These are phyloP conservation scores for Delphinus delphis DNA, from an alignment of 2,113 vertebrate genomes.

Conservation along the genomic window DNA sequence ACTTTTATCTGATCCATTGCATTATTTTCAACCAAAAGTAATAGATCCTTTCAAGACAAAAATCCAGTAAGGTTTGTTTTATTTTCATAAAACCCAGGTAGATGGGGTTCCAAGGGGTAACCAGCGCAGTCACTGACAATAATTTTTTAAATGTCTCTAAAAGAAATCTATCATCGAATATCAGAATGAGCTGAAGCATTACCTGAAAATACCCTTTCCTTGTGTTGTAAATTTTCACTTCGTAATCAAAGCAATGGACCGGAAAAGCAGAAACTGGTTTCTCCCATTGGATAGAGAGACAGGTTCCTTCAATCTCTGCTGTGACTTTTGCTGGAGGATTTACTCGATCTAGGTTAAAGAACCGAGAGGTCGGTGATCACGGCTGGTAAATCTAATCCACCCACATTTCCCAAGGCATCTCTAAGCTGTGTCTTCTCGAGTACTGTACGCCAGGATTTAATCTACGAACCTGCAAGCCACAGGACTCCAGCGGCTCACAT, in stretches of 20 bases:
- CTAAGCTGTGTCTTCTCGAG: background rate
- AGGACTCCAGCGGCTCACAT: background rate
- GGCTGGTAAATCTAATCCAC: background rate
- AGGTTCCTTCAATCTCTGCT: slow-evolving; percentile 53
- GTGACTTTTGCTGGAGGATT: slow-evolving; percentile 81
- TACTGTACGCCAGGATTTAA: background rate
- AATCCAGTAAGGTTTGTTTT: background rate
- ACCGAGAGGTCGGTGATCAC: background rate
- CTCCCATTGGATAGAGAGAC: slow-evolving; percentile 77
- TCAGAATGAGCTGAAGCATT: slow-evolving; percentile 40
- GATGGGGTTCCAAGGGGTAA: background rate
- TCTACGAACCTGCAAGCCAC: background rate
- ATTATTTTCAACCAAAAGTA: background rate
- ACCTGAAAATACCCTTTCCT: slow-evolving; percentile 79
- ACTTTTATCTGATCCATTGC: background rate
- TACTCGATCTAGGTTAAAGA: slow-evolving; percentile 75
- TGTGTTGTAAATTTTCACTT: slow-evolving; percentile 78
- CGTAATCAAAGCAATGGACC: slow-evolving; percentile 78
- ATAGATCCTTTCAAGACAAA: background rate
- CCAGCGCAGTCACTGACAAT: background rate
- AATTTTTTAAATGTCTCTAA: background rate
- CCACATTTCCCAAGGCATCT: background rate
- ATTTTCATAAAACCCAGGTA: background rate
- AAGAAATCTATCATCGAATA: background rate
- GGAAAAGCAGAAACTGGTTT: slow-evolving; percentile 79